Base-by-base conservation (phyloP, 1,140 invertebrate species). In the Plutomurus gul region DNA sequence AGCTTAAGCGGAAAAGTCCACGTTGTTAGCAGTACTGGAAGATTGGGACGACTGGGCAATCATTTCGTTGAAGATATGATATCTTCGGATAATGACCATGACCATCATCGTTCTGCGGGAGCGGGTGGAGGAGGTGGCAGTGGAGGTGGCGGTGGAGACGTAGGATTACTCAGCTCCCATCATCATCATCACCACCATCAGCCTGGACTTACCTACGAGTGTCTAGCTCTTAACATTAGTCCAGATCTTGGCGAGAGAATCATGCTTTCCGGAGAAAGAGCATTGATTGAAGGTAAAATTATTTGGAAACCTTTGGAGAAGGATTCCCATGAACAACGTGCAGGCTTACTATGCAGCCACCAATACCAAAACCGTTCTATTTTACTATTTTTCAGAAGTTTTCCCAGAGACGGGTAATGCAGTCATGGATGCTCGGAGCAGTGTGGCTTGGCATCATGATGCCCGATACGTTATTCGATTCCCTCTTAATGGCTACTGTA, bases 401-500 rank as follows among this genome's bases (percentile, higher is more conserved):
- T 96, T 96, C 85, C 95, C 95, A 1, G 95, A 96, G 86, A 93
- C 94, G 13, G 92, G 91, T 79, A 93, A 95, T 84, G 93, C 93
- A 0, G 89, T 95, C 47, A 91, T 95, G 87, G 94, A 95, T 84
- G 91, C 92, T 8, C 88, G 94, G 33, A 93, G 92, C 33, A 92
- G 92, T 27, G 90, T 93, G 20, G 96, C 94, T 92, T 94, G 94
- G 84, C 91, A 95, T 83, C 91, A 92, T 80, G 95, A 96, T 86
- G 90, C 91, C 46, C 90, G 92, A 39, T 93, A 95, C 87, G 93
- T 96, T 10, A 95, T 96, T 72, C 89, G 95, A 49, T 96, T 96
- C 85, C 95, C 95, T 2, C 87, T 97, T 11, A 97, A 97, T 86
- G 94, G 95, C 79, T 96, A 95, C 86, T 96, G 94, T 87, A 96